Base-by-base conservation (phyloP, 2,797 vertebrate genomes). In the Dicrostonyx torquatus region DNA sequence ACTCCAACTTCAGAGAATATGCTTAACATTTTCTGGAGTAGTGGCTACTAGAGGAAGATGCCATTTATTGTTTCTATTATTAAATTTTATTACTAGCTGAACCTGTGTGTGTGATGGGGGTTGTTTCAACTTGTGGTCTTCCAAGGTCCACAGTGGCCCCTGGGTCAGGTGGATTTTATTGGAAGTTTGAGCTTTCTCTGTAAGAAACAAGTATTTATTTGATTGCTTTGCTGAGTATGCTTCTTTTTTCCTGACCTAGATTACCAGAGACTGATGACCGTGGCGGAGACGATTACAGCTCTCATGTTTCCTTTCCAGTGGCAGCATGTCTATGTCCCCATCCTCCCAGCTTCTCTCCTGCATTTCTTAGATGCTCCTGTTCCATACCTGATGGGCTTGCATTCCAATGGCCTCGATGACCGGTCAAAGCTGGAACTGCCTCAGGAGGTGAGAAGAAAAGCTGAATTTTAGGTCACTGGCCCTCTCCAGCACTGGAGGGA, bases 221-320 rank as follows among this genome's bases (percentile, higher is more conserved):
- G 98, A 86, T 95, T 96, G 96, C 55, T 92, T 95, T 98, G 98
- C 58, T 95, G 26, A 94, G 12, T 94, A 37, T 94, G 60, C 37
- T 29, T 94, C 17, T 70, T 75, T 45, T 62, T 77, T 70, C 93
- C 75, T 94, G 5, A 84, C 88, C 90, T 98, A 99, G 99, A 99
- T 99, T 99, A 99, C 98, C 99, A 99, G 99, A 99, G 99, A 98
- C 98, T 99, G 98, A 99, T 99, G 99, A 99, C 99, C 0, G 99
- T 99, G 98, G 99, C 99, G 2, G 99, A 99, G 98, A 99, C 99
- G 97, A 99, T 99, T 99, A 99, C 99, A 20, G 99, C 99, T 96
- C 98, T 99, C 94, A 99, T 99, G 99, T 99, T 99, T 98, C 99
- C 99, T 66, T 99, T 99, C 98, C 99, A 99, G 97, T 99, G 99